Percentiles rank a stretch among this genome's conserved stretches.
Conservation (phyloP, 2,113 vertebrate genomes). For the Trichechus manatus region DNA sequence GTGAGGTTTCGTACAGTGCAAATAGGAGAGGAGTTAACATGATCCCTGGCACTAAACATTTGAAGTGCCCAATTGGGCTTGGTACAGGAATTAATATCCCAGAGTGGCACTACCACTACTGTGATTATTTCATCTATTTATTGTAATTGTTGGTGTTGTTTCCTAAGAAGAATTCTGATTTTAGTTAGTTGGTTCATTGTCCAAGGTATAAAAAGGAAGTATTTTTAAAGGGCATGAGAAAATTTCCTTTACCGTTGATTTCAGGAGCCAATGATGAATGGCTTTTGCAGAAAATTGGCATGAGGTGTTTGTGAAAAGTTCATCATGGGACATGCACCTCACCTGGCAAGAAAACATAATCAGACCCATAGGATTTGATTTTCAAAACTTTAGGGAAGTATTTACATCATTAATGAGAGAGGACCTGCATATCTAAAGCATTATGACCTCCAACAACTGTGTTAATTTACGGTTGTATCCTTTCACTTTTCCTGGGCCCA, state of each 20-base stretch:
- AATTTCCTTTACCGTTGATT: conserved; percentile 46
- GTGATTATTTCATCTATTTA: background rate
- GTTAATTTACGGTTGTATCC: conserved; percentile 65
- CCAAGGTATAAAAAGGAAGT: background rate
- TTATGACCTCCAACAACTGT: conserved; percentile 47
- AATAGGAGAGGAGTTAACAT: background rate
- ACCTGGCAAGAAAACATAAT: background rate
- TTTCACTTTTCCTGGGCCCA: accelerated
- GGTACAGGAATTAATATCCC: background rate
- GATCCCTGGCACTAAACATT: background rate
- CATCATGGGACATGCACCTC: background rate
- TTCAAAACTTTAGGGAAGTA: conserved; percentile 38
- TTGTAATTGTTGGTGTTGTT: background rate
- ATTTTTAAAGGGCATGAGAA: background rate
- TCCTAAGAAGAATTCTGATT: conserved; percentile 17
- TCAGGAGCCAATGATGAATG: background rate
- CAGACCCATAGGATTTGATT: background rate
- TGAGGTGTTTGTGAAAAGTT: conserved; percentile 38
- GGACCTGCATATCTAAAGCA: conserved; percentile 48
- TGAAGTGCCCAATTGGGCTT: background rate
- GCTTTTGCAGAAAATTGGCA: background rate
- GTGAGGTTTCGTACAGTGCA: background rate
- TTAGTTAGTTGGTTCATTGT: conserved; percentile 21
- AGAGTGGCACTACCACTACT: background rate
- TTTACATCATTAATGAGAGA: background rate